Evolutionary conservation across 2,888 invertebrate genomes (phyloP).

Genomic region (Schizaphis graminum): DNA sequence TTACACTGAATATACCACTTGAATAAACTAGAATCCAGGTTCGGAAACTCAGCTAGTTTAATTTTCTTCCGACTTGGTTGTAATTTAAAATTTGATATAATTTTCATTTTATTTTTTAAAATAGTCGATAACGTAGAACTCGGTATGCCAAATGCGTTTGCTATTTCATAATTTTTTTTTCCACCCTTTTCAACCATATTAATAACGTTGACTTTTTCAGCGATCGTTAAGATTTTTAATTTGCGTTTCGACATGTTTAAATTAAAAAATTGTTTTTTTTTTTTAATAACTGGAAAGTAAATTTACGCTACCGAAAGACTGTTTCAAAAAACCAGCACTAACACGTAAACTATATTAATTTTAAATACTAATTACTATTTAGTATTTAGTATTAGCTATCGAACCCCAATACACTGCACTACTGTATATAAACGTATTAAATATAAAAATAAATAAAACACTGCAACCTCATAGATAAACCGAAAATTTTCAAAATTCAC

Average conservation of each 20-base stretch:
- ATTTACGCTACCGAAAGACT: neutral
- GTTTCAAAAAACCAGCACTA: neutral
- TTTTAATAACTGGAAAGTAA: neutral
- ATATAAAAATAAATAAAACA: neutral
- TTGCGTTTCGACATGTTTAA: conserved; percentile 29
- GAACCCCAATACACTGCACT: neutral
- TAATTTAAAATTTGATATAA: conserved; percentile 14
- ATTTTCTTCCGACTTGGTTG: conserved; percentile 27
- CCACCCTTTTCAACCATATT: neutral
- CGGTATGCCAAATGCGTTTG: conserved; percentile 18
- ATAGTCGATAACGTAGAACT: conserved; percentile 9
- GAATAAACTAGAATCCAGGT: conserved; percentile 19
- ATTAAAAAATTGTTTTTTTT: neutral
- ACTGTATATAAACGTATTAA: neutral
- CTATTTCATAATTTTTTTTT: conserved; percentile 33
- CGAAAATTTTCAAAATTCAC: neutral
- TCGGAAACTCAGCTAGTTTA: neutral
- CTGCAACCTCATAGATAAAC: neutral
- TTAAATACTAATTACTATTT: no score
- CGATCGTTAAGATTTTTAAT: conserved; percentile 33
- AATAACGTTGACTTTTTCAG: conserved; percentile 15
- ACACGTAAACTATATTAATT: neutral
- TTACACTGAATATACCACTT: conserved; percentile 10
- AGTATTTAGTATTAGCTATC: neutral
- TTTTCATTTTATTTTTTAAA: conserved; percentile 17